Conservation (phyloP, 2,888 invertebrate species). For the Mimumesa dahlbomi region DNA sequence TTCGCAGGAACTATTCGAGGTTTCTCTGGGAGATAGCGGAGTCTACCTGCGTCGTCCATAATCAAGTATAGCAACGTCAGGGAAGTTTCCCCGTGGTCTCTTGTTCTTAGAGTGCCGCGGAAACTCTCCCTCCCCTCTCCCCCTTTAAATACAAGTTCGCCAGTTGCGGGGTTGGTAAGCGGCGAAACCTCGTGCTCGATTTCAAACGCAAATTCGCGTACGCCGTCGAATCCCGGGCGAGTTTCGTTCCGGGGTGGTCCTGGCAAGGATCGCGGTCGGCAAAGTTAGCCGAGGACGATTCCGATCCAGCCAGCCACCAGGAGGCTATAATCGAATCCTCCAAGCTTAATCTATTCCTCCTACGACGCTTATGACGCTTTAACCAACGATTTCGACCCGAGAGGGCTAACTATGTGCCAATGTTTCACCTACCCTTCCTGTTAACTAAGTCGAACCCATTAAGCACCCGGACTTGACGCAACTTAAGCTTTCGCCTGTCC, state of each 20-base stretch:
- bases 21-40: background rate
- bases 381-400: conserved; percentile 31
- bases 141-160: conserved; percentile 42
- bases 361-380: conserved; percentile 38
- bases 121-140: too few species aligned
- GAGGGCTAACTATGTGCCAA: background rate
- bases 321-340: conserved; percentile 67
- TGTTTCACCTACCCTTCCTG: conserved; percentile 25
- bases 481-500: background rate
- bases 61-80: conserved; percentile 26
- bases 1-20: too few species aligned
- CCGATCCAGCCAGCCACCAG: conserved; percentile 63
- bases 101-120: conserved; percentile 1
- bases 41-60: conserved; percentile 27
- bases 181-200: conserved; percentile 48
- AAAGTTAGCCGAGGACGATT: conserved; percentile 71
- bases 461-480: background rate
- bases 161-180: conserved; percentile 18
- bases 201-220: conserved; percentile 76
- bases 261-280: conserved; percentile 70
- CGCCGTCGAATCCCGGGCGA: conserved; percentile 68
- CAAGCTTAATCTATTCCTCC: conserved; percentile 53
- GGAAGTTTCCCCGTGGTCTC: conserved; percentile 15
- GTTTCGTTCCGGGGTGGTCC: conserved; percentile 60
- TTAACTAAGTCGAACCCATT: conserved; percentile 1